Evolutionary conservation across 2,888 invertebrate species (phyloP), one percentile per base, ranked within the genome.

Genomic region (Dryocosmus kuriphilus): DNA sequence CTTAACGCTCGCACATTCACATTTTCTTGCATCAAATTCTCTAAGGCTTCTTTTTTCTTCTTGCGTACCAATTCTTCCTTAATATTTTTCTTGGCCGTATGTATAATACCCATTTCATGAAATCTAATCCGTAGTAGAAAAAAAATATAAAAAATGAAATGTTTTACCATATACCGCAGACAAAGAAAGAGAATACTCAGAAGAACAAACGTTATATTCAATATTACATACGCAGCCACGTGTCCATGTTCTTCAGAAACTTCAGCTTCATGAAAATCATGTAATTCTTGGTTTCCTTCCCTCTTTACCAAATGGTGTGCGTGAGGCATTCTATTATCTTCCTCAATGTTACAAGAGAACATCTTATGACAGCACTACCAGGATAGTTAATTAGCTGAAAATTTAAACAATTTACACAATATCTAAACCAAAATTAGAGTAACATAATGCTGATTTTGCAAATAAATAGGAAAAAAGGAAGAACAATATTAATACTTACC

Each of bases 61-160:
- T 96, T 96, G 78, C 93, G 93, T 24, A 93, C 91, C 6, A 97
- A 90, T 84, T 96, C 94, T 0, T 94, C 93, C 1, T 94, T 93
- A 3, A 97, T 94, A 86, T 95, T 94, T 88, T 96, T 96, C 87
- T 96, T 96, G 0, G 96, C 96, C 0, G 96, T 96, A 87, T 97
- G 97, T 83, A 97, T 96, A 35, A 97, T 97, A 5, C 97, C 96
- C 94, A 97, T 95, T 55, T 96, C 96, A 76, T 95, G 94, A 88
- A 97, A 97, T 78, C 97, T 96, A 60, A 27, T 61, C 16, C 27
- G 1, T 5, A 27, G 16, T 16, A 60, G 3, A 1, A 60, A 60
- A 27, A 60, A 24, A 24, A 5, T 8, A 77, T 76, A 61, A 63
- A 32, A 27, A n/a, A 63, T 38, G 27, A 46, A 74, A 74, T 41